Conservation (phyloP, 2,888 invertebrate genomes). For the Hyposoter didymator region DNA sequence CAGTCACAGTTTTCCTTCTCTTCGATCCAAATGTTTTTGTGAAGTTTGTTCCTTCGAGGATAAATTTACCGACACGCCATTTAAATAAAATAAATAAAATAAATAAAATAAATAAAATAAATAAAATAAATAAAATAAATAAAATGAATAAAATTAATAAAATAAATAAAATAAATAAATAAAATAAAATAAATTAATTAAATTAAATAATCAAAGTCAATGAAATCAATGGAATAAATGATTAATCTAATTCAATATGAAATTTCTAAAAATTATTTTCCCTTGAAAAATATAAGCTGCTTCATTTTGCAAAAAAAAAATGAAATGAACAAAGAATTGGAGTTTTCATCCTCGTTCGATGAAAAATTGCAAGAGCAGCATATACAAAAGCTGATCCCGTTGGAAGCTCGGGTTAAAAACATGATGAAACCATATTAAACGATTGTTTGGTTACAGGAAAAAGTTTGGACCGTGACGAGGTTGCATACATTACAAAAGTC, state of each 20-base stretch:
- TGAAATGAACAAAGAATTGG: neutral
- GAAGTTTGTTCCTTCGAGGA: too few relatives aligned
- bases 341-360: neutral
- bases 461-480: slow-evolving; percentile 11
- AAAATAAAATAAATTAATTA: too few relatives aligned
- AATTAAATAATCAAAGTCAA: neutral
- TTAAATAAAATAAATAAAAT: neutral
- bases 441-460: neutral
- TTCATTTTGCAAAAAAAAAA: neutral
- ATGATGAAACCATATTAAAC: slow-evolving; percentile 2
- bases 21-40: neutral
- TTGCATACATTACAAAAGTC: slow-evolving; percentile 14
- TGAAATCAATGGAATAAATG: too few relatives aligned
- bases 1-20: neutral
- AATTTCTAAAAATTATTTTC: neutral
- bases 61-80: neutral
- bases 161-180: too few relatives aligned
- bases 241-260: neutral
- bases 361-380: neutral
- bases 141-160: neutral
- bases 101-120: too few relatives aligned
- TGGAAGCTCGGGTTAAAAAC: slow-evolving; percentile 1
- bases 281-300: neutral
- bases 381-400: neutral
- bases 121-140: too few relatives aligned